These are phyloP conservation scores for Labeo catla DNA, from an alignment of 2,113 vertebrate genomes.

Conservation along the genomic window DNA sequence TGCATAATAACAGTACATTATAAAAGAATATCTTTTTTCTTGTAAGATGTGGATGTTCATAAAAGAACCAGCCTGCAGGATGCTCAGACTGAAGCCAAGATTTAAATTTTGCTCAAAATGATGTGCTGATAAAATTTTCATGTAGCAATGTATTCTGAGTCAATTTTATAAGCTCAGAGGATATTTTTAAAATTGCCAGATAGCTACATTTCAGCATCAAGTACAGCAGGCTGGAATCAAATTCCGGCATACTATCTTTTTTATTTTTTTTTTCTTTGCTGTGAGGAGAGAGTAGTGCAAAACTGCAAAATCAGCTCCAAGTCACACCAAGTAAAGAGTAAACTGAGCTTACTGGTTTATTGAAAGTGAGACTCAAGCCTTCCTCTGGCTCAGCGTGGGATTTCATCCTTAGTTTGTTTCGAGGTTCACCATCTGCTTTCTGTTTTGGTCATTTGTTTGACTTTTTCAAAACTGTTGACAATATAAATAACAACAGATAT, in stretches of 20 bases:
- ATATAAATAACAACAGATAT: neutral
- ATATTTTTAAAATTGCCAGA: slow-evolving; percentile 39
- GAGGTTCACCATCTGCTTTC: neutral
- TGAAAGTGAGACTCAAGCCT: slow-evolving; percentile 8
- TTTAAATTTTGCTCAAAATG: neutral
- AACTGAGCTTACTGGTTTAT: slow-evolving; percentile 28
- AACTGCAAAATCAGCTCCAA: slow-evolving; percentile 40
- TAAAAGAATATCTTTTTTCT: neutral
- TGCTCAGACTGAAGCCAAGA: neutral
- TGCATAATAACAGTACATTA: slow-evolving; percentile 13
- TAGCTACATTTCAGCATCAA: slow-evolving; percentile 41
- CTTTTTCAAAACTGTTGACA: neutral
- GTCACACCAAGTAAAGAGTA: slow-evolving; percentile 20
- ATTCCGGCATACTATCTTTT: neutral
- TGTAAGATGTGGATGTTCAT: neutral
- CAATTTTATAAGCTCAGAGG: slow-evolving; percentile 21
- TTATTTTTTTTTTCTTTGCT: neutral
- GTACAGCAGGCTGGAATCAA: neutral
- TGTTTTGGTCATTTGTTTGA: neutral
- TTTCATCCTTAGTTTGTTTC: neutral
- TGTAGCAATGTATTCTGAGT: slow-evolving; percentile 32
- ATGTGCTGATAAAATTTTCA: slow-evolving; percentile 37
- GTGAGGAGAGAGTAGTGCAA: neutral
- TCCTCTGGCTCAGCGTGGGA: neutral
- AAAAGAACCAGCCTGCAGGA: neutral